These are phyloP conservation scores for Cyprinodon diabolis DNA, from an alignment of 2,797 vertebrate genomes.

Conservation along the genomic window DNA sequence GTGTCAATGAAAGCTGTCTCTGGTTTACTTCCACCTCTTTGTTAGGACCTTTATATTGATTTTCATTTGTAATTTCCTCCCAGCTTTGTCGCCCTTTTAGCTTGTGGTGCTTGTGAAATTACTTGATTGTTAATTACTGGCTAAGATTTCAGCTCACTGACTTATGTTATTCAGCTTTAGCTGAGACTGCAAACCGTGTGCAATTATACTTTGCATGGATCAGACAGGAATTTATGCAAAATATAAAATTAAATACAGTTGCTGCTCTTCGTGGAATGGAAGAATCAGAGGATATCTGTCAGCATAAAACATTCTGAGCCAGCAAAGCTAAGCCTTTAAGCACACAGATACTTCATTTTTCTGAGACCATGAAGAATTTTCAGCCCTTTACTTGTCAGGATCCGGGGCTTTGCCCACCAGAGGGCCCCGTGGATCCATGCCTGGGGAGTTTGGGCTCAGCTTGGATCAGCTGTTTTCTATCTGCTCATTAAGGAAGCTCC, in stretches of 20 bases:
- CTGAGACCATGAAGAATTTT: slow-evolving; percentile 11
- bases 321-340: slow-evolving; percentile 1
- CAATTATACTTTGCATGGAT: slow-evolving; percentile 31
- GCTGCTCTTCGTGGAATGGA: slow-evolving; percentile 8
- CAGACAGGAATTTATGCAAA: slow-evolving; percentile 36
- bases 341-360: slow-evolving; percentile 1
- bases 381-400: too few species aligned
- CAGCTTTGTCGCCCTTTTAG: slow-evolving; percentile 16
- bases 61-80: slow-evolving; percentile 19
- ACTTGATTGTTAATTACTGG: slow-evolving; percentile 19
- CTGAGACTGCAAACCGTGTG: slow-evolving; percentile 32
- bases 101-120: slow-evolving; percentile 27
- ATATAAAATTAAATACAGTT: slow-evolving; percentile 35
- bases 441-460: too few species aligned
- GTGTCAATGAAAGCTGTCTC: too few species aligned
- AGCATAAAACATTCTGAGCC: slow-evolving; percentile 3
- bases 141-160: slow-evolving; percentile 19
- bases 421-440: too few species aligned
- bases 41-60: neutral
- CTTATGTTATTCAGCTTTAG: slow-evolving; percentile 5
- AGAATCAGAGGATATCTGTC: slow-evolving; percentile 13
- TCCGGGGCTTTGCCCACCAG: too few species aligned
- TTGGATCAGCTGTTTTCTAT: too few species aligned
- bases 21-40: neutral
- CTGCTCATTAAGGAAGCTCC: too few species aligned